Base-by-base conservation (phyloP, 2,888 invertebrate genomes). In the Abrostola tripartita region DNA sequence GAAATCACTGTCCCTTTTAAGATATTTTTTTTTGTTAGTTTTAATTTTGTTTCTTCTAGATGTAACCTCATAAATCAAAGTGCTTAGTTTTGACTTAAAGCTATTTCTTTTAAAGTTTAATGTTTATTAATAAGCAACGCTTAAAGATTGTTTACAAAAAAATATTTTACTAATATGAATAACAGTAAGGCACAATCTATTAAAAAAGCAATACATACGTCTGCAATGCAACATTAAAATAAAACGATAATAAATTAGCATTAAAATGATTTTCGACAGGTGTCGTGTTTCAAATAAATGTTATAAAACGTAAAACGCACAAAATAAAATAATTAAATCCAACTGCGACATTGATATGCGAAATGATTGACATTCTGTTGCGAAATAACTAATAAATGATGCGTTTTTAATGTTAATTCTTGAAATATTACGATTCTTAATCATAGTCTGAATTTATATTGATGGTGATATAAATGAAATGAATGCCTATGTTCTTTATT, bases 341-440 rank as follows among this genome's bases (percentile, higher is more conserved):
- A 42, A 55, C 50, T 52, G 41, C 5, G 55, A 52, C 68, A 72
- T 67, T 55, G 60, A 63, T 38, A 14, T 7, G 49, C 50, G 35
- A 51, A 53, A 51, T 66, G 55, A 61, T 63, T 72, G 62, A 61
- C 58, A 61, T n/a, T 40, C 40, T 56, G 35, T 72, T 55, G 42
- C 49, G 40, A 67, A 72, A 67, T 52, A 52, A n/a, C 5, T 1
- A 36, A 59, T 72, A 52, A 71, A 41, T 55, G 37, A 59, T 61
- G 11, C 0, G 42, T 49, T 58, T 41, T 38, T 42, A 8, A 52
- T 40, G 6, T 6, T n/a, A 5, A n/a, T 58, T 52, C 54, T 61
- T 52, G 0, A 5, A 41, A 54, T 61, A 52, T 65, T 61, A 57
- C 51, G 6, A 63, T 55, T 54, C 8, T 42, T 36, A 41, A 11